These are phyloP conservation scores for Pollenia angustigena DNA, from an alignment of 2,888 invertebrate species.

Conservation along the genomic window DNA sequence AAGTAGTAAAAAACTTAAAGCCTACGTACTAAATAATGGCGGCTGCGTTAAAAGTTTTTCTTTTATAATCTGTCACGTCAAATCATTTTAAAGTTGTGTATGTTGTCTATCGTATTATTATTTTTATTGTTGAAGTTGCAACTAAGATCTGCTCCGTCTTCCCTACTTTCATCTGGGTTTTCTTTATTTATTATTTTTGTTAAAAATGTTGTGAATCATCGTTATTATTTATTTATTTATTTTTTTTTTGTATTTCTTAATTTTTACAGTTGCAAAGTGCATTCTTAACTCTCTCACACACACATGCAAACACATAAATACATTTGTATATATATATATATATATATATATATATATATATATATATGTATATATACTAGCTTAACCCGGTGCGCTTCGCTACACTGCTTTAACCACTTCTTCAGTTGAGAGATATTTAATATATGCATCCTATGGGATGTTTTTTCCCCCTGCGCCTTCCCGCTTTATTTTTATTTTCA, in stretches of 20 bases:
- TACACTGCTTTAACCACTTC: too few relatives aligned
- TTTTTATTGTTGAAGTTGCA: constrained; percentile 37
- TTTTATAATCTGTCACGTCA: constrained; percentile 83
- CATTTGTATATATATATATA: too few relatives aligned
- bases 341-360: too few relatives aligned
- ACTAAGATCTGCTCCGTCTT: constrained; percentile 5
- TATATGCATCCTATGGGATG: too few relatives aligned
- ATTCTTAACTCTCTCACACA: constrained; percentile 23
- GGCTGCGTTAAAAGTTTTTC: constrained; percentile 81
- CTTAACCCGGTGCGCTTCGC: too few relatives aligned
- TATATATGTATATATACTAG: too few relatives aligned
- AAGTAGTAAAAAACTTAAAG: constrained; percentile 28
- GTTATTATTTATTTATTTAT: constrained; percentile 16
- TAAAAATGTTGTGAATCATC: constrained; percentile 56
- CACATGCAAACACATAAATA: too few relatives aligned
- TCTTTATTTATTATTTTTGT: background rate
- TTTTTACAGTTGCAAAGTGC: constrained; percentile 37
- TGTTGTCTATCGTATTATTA: constrained; percentile 45
- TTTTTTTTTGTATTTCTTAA: background rate
- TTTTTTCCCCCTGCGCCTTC: too few relatives aligned
- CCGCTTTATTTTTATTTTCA: too few relatives aligned
- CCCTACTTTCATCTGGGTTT: constrained; percentile 14
- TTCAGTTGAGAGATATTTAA: too few relatives aligned
- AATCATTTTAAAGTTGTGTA: constrained; percentile 78
- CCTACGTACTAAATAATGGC: constrained; percentile 70